Base-by-base conservation (phyloP, 2,113 vertebrate genomes). In the Chauna torquata region DNA sequence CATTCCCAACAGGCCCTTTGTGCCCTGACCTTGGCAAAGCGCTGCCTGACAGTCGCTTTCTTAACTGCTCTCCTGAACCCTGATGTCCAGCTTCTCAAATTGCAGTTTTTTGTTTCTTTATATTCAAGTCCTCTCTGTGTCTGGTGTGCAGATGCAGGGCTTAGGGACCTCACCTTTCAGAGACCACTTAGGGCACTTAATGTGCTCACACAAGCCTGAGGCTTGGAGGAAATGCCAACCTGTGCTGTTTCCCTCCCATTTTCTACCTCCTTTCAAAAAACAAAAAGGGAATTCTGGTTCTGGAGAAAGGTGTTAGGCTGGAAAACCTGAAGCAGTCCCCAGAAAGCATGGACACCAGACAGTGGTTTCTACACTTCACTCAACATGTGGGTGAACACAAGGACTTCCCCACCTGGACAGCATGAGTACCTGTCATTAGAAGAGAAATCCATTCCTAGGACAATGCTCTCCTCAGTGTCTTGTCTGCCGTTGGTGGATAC, bases 381-480 rank as follows among this genome's bases (percentile, higher is more conserved):
- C 14, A 4, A 64, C 30, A 27, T 9, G 5, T 10, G 54, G 70
- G 11, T 70, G 24, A 90, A 70, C 16, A 25, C 30, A 40, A 84
- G 23, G 70, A 50, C 38, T 12, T 38, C 8, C 44, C 82, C 59
- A 61, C 6, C 34, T 8, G 18, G 66, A 77, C 13, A 5, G 40
- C 38, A 11, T 13, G 42, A 64, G 45, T 96, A 99, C 99, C 99
- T 98, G 96, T 99, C 99, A 92, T 99, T 99, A 89, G 98, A 98
- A 81, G 98, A 98, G 94, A 99, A 99, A 98, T 99, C 99, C 98
- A 99, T 98, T 75, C 99, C 99, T 7, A 99, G 98, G 65, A 99
- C 99, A 15, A 99, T 99, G 98, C 99, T 99, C 96, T 99, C 99
- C 97, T 99, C 99, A 0, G 99, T 99, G 98, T 99, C 99, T 94